These are phyloP conservation scores for Bubalus kerabau DNA, from an alignment of 2,113 vertebrate species.

Conservation along the genomic window DNA sequence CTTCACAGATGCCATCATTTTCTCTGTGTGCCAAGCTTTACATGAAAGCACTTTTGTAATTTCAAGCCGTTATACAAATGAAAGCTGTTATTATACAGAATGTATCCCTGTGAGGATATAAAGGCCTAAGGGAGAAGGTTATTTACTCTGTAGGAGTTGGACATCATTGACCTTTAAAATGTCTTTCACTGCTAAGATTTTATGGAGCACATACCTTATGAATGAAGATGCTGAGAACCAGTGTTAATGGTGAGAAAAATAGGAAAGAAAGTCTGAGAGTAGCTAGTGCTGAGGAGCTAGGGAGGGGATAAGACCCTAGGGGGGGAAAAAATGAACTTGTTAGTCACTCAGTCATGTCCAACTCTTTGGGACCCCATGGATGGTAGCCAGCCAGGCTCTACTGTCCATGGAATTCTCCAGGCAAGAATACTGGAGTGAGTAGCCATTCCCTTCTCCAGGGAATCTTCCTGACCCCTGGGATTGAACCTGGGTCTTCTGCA, in stretches of 20 bases:
- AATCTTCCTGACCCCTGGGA: neutral
- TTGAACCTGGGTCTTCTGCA: neutral
- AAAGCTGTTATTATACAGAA: neutral
- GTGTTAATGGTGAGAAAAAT: neutral
- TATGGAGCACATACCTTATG: neutral
- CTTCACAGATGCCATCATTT: neutral
- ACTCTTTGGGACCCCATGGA: neutral
- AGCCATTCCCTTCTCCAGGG: neutral
- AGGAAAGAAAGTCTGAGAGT: neutral
- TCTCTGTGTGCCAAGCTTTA: neutral
- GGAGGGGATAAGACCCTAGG: neutral
- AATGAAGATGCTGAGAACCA: neutral
- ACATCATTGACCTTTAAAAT: neutral
- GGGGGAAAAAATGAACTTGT: rapidly evolving
- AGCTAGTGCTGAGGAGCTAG: neutral
- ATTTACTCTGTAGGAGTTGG: neutral
- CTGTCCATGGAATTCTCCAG: neutral
- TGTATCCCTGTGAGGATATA: neutral
- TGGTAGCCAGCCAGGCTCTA: neutral
- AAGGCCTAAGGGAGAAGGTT: neutral
- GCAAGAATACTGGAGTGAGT: neutral
- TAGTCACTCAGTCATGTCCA: neutral
- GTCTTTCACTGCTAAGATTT: neutral
- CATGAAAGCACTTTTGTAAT: neutral
- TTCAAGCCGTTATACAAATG: neutral